A percentile compares a stretch with the other conserved stretches of the same genome.
Evolutionary conservation across 2,113 vertebrate genomes (phyloP).

Genomic region (Caracal caracal): DNA sequence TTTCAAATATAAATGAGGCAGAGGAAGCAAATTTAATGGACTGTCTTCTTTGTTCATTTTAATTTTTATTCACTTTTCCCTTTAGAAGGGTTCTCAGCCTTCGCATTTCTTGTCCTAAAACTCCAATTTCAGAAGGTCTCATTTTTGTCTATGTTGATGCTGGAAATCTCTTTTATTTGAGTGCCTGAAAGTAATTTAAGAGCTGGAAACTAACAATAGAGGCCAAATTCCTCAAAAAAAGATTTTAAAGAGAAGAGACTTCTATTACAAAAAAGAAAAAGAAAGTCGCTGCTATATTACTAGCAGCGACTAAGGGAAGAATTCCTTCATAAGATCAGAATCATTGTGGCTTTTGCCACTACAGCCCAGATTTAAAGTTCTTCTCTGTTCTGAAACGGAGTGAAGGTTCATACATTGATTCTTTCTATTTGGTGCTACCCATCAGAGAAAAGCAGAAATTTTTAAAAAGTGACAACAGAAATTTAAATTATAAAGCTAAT

Average conservation of each 20-base stretch:
- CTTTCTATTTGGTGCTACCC: neutral
- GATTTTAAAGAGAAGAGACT: neutral
- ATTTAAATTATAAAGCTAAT: neutral
- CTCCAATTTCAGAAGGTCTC: neutral
- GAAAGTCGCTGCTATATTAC: neutral
- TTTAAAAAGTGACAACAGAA: neutral
- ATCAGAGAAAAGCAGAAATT: neutral
- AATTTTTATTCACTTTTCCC: neutral
- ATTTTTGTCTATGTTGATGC: neutral
- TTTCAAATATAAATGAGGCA: neutral
- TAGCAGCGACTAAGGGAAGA: neutral
- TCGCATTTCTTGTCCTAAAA: neutral
- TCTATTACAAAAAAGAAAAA: neutral
- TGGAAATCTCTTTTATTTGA: slow-evolving; percentile 15
- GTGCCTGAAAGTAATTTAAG: slow-evolving; percentile 6
- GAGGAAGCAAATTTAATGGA: neutral
- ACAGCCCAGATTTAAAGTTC: neutral
- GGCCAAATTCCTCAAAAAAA: neutral
- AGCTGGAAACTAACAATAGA: neutral
- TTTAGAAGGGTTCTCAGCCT: neutral
- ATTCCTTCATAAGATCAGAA: neutral
- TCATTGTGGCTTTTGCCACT: neutral
- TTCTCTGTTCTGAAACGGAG: neutral
- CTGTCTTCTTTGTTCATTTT: neutral
- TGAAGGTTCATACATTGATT: neutral